Evolutionary conservation across 2,797 vertebrate species (phyloP).

Genomic region (Danio tinwini): DNA sequence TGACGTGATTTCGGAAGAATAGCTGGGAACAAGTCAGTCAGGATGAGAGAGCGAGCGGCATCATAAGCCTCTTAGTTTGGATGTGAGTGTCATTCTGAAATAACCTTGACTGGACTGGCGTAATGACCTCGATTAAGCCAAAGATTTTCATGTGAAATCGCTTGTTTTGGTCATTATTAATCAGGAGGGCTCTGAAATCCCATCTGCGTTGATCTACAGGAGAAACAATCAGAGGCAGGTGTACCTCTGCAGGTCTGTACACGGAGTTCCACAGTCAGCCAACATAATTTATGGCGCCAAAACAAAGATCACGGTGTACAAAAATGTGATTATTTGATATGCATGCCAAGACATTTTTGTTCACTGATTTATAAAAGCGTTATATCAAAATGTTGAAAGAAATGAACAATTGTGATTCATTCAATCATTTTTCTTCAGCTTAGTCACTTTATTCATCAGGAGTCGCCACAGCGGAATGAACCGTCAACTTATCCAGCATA

Average conservation of each 20-base stretch:
- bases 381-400: background rate
- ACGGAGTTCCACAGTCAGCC: background rate
- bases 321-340: background rate
- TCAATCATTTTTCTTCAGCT: no score
- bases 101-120: conserved; percentile 24
- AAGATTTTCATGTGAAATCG: conserved; percentile 4
- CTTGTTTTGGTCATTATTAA: conserved; percentile 4
- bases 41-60: background rate
- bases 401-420: background rate
- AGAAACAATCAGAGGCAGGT: conserved; percentile 1
- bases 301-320: background rate
- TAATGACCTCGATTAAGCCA: conserved; percentile 36
- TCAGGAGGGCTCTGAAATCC: conserved; percentile 4
- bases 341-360: background rate
- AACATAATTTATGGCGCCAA: background rate
- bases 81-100: conserved; percentile 26
- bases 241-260: background rate
- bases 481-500: no score
- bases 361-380: background rate
- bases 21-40: background rate
- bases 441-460: no score
- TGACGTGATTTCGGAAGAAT: conserved; percentile 23
- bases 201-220: conserved; percentile 18
- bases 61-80: conserved; percentile 46
- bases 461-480: no score